A percentile compares a stretch with the other conserved stretches of the same genome.
Conservation (phyloP, 35 echinoderm and acorn worm species). For the Lytechinus variegatus region DNA sequence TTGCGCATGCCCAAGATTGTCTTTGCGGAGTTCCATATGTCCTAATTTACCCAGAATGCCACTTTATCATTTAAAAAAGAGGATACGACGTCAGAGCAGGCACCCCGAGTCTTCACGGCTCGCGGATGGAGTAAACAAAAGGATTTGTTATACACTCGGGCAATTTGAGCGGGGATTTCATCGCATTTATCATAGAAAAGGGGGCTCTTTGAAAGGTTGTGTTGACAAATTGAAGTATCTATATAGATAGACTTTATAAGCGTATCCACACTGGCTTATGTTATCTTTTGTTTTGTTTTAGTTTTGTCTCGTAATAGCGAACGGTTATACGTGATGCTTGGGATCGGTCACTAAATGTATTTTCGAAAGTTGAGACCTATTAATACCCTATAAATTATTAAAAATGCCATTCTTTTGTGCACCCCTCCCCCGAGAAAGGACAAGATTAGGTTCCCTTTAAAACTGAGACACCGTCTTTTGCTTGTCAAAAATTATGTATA, state of each 20-base stretch:
- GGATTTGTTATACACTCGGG: background rate
- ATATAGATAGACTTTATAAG: background rate
- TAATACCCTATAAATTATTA: too few species aligned
- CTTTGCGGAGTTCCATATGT: background rate
- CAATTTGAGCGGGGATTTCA: background rate
- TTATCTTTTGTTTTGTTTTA: background rate
- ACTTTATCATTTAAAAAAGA: background rate
- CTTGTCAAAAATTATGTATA: too few species aligned
- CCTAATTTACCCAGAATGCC: background rate
- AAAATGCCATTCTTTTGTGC: too few species aligned
- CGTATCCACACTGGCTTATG: background rate
- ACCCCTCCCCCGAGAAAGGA: too few species aligned
- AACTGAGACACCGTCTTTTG: too few species aligned
- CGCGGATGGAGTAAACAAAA: background rate
- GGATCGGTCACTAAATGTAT: too few species aligned
- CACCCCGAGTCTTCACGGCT: background rate
- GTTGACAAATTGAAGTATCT: background rate
- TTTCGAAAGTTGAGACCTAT: too few species aligned
- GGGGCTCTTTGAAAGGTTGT: background rate
- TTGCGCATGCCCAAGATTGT: background rate
- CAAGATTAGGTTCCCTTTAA: too few species aligned
- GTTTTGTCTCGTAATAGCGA: too few species aligned
- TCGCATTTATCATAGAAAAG: background rate
- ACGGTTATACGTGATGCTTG: too few species aligned
- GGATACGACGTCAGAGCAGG: background rate